Evolutionary conservation across 1,140 invertebrate species (phyloP).

Genomic region (Polypedilum pembai): DNA sequence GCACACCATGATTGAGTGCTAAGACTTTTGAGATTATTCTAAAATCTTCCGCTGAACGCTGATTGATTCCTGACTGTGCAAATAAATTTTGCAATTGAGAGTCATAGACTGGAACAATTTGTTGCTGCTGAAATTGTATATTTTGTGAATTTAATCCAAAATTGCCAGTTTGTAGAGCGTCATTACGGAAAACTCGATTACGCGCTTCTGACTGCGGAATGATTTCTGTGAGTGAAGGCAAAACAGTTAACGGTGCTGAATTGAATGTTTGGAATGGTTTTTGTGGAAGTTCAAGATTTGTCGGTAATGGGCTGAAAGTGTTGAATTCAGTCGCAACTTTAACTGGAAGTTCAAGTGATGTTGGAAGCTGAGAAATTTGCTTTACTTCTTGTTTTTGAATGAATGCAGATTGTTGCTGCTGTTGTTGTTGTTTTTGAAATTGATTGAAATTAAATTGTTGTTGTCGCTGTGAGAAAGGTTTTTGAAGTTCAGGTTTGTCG

Average conservation of each 20-base stretch:
- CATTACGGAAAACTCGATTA: constrained; percentile 30
- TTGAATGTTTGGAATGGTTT: constrained; percentile 17
- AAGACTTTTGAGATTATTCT: constrained; percentile 73
- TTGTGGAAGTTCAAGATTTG: constrained; percentile 3
- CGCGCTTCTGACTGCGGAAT: constrained; percentile 33
- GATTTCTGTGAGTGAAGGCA: constrained; percentile 36
- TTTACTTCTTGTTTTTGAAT: constrained; percentile 45
- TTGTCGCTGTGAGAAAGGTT: constrained; percentile 29
- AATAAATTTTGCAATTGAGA: constrained; percentile 56
- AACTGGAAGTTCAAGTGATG: constrained; percentile 38
- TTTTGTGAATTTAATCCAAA: constrained; percentile 34
- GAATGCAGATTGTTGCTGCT: constrained; percentile 44
- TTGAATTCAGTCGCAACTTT: constrained; percentile 29
- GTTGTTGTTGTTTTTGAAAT: constrained; percentile 40
- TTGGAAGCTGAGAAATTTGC: constrained; percentile 37
- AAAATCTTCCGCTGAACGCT: constrained; percentile 57
- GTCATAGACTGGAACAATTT: constrained; percentile 42
- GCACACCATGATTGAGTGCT: constrained; percentile 58
- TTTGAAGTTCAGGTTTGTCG: constrained; percentile 31
- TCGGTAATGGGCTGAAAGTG: not conserved
- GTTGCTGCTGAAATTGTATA: constrained; percentile 31
- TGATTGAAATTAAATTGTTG: constrained; percentile 21
- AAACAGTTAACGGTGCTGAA: constrained; percentile 36
- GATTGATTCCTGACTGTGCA: constrained; percentile 53
- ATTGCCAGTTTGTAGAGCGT: constrained; percentile 31